These are phyloP conservation scores for Varroa destructor DNA, from an alignment of 1,140 invertebrate species.

Conservation along the genomic window DNA sequence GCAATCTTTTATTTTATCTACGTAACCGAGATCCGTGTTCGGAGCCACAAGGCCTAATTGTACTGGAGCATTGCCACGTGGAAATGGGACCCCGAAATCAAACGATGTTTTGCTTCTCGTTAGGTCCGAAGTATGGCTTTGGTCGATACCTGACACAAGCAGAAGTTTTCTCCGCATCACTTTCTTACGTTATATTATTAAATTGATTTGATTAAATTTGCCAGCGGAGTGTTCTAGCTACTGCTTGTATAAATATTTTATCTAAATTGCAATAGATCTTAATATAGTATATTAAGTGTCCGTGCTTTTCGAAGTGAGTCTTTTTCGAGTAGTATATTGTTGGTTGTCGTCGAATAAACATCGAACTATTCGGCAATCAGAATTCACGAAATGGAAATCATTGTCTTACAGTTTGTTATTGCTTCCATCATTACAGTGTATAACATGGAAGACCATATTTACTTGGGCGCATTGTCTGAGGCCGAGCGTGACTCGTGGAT, in stretches of 20 bases:
- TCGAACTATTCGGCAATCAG: not conserved
- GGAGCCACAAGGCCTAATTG: conserved; percentile 68
- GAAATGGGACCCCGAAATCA: conserved; percentile 48
- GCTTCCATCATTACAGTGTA: conserved; percentile 47
- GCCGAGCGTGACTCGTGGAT: conserved; percentile 72
- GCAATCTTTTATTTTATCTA: conserved; percentile 85
- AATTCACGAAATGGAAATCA: not conserved
- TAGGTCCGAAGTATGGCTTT: conserved; percentile 45
- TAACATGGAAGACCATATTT: conserved; percentile 52
- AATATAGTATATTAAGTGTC: no score
- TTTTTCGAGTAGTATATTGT: no score
- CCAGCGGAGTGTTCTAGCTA: no score
- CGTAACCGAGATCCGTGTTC: conserved; percentile 67
- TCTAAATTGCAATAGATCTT: no score
- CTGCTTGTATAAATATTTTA: no score
- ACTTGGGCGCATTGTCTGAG: conserved; percentile 61
- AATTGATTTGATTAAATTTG: no score
- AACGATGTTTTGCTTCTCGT: conserved; percentile 53
- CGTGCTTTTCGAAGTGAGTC: no score
- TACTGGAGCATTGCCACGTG: conserved; percentile 70
- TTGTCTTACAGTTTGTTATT: conserved; percentile 28
- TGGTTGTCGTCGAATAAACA: not conserved
- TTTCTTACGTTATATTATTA: no score
- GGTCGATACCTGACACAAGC: no score
- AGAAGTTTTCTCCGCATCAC: no score